Base-by-base conservation (phyloP, 2,797 vertebrate species). In the Paramormyrops hopkinsi region DNA sequence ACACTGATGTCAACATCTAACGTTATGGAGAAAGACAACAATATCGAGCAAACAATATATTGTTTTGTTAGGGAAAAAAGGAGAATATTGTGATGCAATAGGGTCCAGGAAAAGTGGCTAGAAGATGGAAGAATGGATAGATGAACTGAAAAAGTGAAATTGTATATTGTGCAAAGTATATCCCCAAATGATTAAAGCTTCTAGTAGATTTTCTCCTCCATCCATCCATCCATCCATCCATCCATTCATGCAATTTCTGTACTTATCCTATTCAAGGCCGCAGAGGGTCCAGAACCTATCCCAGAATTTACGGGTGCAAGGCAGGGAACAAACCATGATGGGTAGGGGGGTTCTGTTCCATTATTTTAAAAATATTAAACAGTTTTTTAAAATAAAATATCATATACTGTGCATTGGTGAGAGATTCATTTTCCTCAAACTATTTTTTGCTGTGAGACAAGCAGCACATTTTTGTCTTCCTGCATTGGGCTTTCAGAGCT, bases 1-100 rank as follows among this genome's bases (percentile, higher is more conserved):
- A 95, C 89, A 29, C 95, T 96, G 44, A 33, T 89, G 44, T 95
- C 94, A 90, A 92, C 89, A 76, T 84, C 95, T 96, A 29, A 25
- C 9, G 82, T 48, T 11, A 48, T 22, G 22, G 44, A 22, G 44
- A 25, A 85, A 85, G 14, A 25, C 82, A 6, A 85, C n/a, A 51
- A 85, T 85, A 29, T 51, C 4, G 0, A 25, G 22, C 82, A 46
- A 25, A 85, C 17, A 85, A 51, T 29, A 48, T 85, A 12, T 84
- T 12, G 11, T 51, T 50, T 85, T 14, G 9, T 29, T 50, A 25
- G 82, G 59, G 65, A 14, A 33, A 50, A 84, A 48, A 50, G 4
- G n/a, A 12, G 22, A 85, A 48, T 12, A 51, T 7, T 46, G 33
- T 48, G 46, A 76, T 76, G 4, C 8, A 33, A 41, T 25, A 41